Conservation (phyloP, 2,113 vertebrate species). For the Spea multiplicata region DNA sequence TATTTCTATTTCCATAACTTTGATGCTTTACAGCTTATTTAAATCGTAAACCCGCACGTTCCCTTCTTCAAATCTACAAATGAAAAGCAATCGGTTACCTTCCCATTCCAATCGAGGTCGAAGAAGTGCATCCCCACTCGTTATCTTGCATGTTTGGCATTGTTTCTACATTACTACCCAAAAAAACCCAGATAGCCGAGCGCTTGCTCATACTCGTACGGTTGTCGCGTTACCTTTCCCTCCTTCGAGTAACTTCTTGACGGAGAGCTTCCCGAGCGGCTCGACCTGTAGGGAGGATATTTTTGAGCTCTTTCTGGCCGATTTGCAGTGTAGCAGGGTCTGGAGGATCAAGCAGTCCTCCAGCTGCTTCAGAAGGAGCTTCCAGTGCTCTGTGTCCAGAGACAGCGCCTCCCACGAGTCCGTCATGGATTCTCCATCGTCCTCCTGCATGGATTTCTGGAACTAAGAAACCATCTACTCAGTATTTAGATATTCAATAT, state of each 20-base stretch:
- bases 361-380: slow-evolving; percentile 85
- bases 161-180: no score
- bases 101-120: no score
- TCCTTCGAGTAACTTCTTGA: slow-evolving; percentile 83
- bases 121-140: no score
- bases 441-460: slow-evolving; percentile 66
- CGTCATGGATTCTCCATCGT: slow-evolving; percentile 64
- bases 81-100: no score
- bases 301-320: slow-evolving; percentile 56
- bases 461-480: slow-evolving; percentile 55
- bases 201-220: no score
- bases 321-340: slow-evolving; percentile 75
- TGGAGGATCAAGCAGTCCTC: slow-evolving; percentile 90
- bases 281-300: slow-evolving; percentile 66
- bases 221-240: slow-evolving; percentile 76
- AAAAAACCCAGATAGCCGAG: no score
- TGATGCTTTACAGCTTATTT: no score
- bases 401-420: slow-evolving; percentile 92
- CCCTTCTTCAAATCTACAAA: no score
- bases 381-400: slow-evolving; percentile 92
- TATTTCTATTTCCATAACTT: no score
- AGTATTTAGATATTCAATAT: no score
- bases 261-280: slow-evolving; percentile 74
- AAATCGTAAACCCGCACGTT: no score
- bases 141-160: no score